Percentiles rank a stretch among this genome's conserved stretches.
phyloP scores from a whole-genome alignment of 2,888 invertebrate species.

The Troides oblongomaculatus region DNA sequence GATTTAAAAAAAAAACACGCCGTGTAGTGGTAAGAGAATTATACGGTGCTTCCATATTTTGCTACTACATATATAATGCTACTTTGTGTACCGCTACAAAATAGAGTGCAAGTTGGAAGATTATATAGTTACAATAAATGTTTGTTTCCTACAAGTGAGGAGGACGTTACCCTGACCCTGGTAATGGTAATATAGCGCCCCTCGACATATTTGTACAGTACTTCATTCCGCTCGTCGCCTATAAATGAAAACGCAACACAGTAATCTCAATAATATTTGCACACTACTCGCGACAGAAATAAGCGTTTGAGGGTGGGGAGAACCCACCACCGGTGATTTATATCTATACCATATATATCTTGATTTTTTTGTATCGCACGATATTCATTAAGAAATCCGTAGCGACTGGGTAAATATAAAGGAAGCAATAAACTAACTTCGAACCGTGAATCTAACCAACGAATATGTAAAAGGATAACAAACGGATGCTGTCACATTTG shows the following conservation, averaged over 20 bases:
- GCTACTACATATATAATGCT: too few species aligned
- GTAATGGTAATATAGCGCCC: background rate
- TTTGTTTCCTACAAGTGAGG: background rate
- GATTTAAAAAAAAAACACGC: too few species aligned
- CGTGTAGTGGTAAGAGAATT: too few species aligned
- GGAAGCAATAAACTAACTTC: conserved; percentile 16
- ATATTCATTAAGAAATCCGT: conserved; percentile 2
- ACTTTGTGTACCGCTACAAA: too few species aligned
- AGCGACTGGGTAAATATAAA: conserved; percentile 3
- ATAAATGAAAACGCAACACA: background rate
- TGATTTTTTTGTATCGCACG: background rate
- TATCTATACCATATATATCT: background rate
- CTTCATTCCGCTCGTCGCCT: background rate
- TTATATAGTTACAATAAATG: background rate
- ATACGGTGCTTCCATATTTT: too few species aligned
- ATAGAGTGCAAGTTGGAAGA: too few species aligned
- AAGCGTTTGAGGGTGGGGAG: background rate
- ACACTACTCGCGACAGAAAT: background rate
- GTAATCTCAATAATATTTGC: conserved; percentile 2
- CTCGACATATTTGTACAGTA: background rate
- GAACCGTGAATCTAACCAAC: conserved; percentile 9
- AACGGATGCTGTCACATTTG: conserved; percentile 25
- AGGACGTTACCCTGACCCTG: background rate
- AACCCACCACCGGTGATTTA: background rate
- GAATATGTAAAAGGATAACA: conserved; percentile 26